Evolutionary conservation across 2,113 vertebrate species (phyloP), one percentile per base, ranked within the genome.

Genomic region (Oryzias woworae): DNA sequence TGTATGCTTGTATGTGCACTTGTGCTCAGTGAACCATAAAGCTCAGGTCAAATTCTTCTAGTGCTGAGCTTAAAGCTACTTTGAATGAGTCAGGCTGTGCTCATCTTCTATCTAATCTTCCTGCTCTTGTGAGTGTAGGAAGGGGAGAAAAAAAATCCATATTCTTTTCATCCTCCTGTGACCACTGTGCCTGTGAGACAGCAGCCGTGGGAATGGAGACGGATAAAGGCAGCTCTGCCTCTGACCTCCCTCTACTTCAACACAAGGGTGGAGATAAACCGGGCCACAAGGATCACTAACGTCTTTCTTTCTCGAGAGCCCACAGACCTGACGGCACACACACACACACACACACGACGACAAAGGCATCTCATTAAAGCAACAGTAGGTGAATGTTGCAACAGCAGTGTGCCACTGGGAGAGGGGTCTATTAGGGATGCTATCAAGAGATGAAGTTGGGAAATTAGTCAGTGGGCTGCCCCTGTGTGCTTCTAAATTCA

Each of bases 201-300:
- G 83, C 81, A 88, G 85, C 83, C 77, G 82, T 91, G 87, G 89
- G 89, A 91, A 89, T 88, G 87, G 85, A 86, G 86, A 84, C 77
- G 78, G 84, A 85, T 85, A 63, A 81, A 68, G 42, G 79, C 72
- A 80, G 84, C 81, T 76, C 76, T 87, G 83, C 82, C 73, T 80
- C 84, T 88, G 89, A 89, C 88, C 87, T 87, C 82, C 80, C 83
- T 81, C 68, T 71, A 74, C 86, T 87, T 71, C 75, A 66, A 83
- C 85, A 84, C 83, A 80, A 79, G 81, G 66, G 76, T 81, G 75
- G 81, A 88, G 88, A 89, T 87, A 86, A 89, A 87, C 85, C 85
- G 85, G 82, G 84, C 84, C 82, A 81, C 79, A 71, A 83, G 71
- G 72, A 84, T 83, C 69, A 58, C 81, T 81, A 86, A 86, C 86